These are phyloP conservation scores for Pyrrhia umbra DNA, from an alignment of 2,888 invertebrate species.

Conservation along the genomic window DNA sequence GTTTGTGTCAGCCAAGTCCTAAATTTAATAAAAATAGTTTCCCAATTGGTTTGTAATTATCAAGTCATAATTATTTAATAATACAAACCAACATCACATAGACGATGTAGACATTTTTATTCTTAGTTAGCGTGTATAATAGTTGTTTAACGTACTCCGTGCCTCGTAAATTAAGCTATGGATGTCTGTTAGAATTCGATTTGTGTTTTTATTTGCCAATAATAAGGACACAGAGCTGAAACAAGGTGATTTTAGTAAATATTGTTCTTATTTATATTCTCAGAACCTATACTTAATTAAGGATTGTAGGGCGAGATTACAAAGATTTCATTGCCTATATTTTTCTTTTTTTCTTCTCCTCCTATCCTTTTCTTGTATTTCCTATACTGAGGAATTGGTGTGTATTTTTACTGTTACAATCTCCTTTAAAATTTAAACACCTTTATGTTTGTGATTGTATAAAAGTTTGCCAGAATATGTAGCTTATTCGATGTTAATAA, in stretches of 20 bases:
- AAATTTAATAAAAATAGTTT: conserved; percentile 11
- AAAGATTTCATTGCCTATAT: not conserved
- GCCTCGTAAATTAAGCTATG: conserved; percentile 63
- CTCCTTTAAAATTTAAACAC: not conserved
- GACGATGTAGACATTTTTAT: conserved; percentile 49
- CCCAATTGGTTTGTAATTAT: conserved; percentile 52
- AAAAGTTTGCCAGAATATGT: conserved; percentile 36
- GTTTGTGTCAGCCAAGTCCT: not conserved
- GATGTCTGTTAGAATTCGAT: conserved; percentile 36
- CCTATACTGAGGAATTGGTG: not conserved
- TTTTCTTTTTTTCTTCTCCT: no score
- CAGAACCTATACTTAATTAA: not conserved
- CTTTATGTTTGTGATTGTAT: conserved; percentile 39
- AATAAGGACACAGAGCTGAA: conserved; percentile 33
- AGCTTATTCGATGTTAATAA: conserved; percentile 57
- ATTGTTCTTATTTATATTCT: conserved; percentile 51
- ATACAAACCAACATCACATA: conserved; percentile 42
- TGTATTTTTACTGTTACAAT: not conserved
- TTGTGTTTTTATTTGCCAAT: conserved; percentile 30
- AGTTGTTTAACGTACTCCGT: conserved; percentile 53
- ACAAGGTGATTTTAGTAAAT: conserved; percentile 27
- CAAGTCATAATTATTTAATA: conserved; percentile 58
- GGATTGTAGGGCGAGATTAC: conserved; percentile 1
- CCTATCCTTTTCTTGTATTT: no score
- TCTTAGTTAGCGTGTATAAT: conserved; percentile 46